Base-by-base conservation (phyloP, 2,797 vertebrate species). In the Echiichthys vipera region DNA sequence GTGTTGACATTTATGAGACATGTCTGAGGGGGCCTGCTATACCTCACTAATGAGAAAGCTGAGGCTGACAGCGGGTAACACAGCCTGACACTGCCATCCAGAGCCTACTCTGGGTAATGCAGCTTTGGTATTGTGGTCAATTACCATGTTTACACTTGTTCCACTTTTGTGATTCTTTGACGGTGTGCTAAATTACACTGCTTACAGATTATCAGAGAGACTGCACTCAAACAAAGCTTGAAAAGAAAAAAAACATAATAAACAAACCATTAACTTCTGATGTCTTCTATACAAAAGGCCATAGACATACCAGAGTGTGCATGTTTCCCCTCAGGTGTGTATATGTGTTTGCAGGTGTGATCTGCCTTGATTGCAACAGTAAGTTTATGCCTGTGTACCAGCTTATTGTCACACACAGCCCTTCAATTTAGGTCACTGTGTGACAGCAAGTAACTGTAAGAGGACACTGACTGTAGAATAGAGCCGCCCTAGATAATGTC, bases 1-100 rank as follows among this genome's bases (percentile, higher is more conserved):
- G 95, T 95, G 96, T 96, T 96, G 96, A 97, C 96, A 96, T 97
- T 97, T 97, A 96, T 98, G 96, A 96, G 96, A 96, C 96, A 93
- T 96, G 97, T 97, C 95, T 95, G 95, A 95, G 96, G 94, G 95
- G 96, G 95, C 94, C 94, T 90, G 82, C 86, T 86, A 90, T 86
- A 91, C 85, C 86, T 83, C 87, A 90, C 89, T 94, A 92, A 93
- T 94, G 89, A 93, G 90, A 82, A 71, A 61, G 70, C 78, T 5
- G n/a, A 40, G 50, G 42, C 63, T 65, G 65, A 49, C 61, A 22
- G 64, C 17, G 2, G 43, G 67, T 87, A 83, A 55, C 69, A 61
- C 84, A 94, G 94, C 87, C 93, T 91, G 91, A 94, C 89, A 95
- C 91, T 95, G 93, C 93, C 95, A 94, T 94, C 95, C 92, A 94